phyloP scores from a whole-genome alignment of 2,888 invertebrate genomes.

The Sturmia bella region DNA sequence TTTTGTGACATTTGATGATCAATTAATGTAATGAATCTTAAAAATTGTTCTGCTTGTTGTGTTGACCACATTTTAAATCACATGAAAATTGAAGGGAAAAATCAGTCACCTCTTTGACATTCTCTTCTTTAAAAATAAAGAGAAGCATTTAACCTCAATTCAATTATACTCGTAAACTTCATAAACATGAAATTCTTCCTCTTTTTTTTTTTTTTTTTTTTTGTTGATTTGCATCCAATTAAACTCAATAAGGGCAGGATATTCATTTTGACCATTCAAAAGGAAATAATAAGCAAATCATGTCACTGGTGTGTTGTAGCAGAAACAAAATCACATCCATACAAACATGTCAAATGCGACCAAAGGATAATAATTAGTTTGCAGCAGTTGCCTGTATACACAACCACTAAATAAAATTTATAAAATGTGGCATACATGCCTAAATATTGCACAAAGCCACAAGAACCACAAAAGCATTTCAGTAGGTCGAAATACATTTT shows the following conservation, averaged over 20 bases:
- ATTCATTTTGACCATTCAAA: constrained; percentile 12
- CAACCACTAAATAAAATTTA: constrained; percentile 38
- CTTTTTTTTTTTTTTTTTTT: background rate
- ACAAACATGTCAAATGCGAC: constrained; percentile 13
- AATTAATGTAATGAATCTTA: background rate
- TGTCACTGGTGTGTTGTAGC: constrained; percentile 22
- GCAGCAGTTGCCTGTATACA: constrained; percentile 24
- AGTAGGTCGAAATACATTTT: constrained; percentile 53
- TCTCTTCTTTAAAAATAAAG: too few species aligned
- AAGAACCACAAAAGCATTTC: constrained; percentile 53
- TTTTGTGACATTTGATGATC: too few species aligned
- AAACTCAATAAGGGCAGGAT: constrained; percentile 35
- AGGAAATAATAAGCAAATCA: constrained; percentile 35
- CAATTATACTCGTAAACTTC: constrained; percentile 24
- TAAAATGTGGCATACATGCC: constrained; percentile 31
- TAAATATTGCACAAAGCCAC: constrained; percentile 45
- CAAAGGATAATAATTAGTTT: constrained; percentile 54
- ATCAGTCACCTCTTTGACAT: background rate
- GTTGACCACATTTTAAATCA: constrained; percentile 17
- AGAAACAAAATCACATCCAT: constrained; percentile 28
- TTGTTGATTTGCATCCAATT: constrained; percentile 39
- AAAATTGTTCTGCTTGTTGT: background rate
- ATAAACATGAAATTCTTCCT: constrained; percentile 15
- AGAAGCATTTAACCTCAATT: constrained; percentile 41
- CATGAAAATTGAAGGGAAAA: background rate